phyloP scores from a whole-genome alignment of 1,140 invertebrate genomes.

The Lasaia peninsularis region DNA sequence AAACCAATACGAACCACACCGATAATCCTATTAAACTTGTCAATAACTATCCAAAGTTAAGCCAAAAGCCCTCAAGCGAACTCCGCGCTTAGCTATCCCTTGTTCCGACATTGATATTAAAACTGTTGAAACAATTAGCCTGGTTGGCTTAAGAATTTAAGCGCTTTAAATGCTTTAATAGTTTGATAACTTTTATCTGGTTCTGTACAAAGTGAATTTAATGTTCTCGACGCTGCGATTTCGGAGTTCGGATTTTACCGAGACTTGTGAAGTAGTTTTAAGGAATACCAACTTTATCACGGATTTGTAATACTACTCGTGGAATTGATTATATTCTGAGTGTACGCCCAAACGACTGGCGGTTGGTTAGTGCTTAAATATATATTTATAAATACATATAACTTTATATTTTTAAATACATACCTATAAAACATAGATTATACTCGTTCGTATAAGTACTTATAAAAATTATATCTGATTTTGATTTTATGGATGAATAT shows the following conservation, averaged over 20 bases:
- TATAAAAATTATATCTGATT: too few relatives aligned
- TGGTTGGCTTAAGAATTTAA: conserved; percentile 10
- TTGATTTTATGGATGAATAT: too few relatives aligned
- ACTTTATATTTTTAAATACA: too few relatives aligned
- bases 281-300: too few relatives aligned
- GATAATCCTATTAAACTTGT: conserved; percentile 5
- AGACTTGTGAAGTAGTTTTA: too few relatives aligned
- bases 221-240: neutral
- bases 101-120: conserved; percentile 9
- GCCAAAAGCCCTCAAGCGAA: neutral
- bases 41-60: conserved; percentile 1
- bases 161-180: conserved; percentile 12
- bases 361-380: too few relatives aligned
- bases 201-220: conserved; percentile 1
- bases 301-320: too few relatives aligned
- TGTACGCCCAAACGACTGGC: too few relatives aligned
- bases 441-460: too few relatives aligned
- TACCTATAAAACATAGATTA: too few relatives aligned
- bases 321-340: too few relatives aligned
- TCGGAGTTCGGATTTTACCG: neutral
- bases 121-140: conserved; percentile 5
- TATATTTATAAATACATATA: too few relatives aligned
- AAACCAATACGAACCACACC: neutral
- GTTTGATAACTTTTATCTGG: conserved; percentile 10
- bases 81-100: neutral